Base-by-base conservation (phyloP, 2,797 vertebrate species). In the Erethizon dorsatum region DNA sequence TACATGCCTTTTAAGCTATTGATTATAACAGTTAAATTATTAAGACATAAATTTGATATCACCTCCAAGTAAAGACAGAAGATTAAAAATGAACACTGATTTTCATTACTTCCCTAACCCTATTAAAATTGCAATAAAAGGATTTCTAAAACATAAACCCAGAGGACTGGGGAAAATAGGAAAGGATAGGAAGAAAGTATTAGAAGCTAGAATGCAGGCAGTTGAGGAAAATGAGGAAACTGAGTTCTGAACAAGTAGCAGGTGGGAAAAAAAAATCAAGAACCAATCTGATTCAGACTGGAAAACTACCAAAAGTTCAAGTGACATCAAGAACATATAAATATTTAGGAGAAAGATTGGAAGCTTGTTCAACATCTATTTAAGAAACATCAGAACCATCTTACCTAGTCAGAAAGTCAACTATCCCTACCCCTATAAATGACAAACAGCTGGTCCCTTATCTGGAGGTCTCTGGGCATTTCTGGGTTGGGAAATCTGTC, bases 1-100 rank as follows among this genome's bases (percentile, higher is more conserved):
- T 88, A 79, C 0, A 59, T 50, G 59, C 50, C 54, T 84, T 88
- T 71, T 71, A 91, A 96, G 54, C 37, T 92, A 91, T 88, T 96
- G 79, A 94, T 83, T 79, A 26, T 65, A 88, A 88, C 17, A 14
- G 52, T 45, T 91, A 96, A 91, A 92, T 96, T 88, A 83, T 96
- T 96, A 88, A 84, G 78, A 56, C 37, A 83, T 69, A 91, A 79
- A 94, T 84, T 88, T 84, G 31, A 92, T 61, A 88, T 57, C 47
- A 83, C 61, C 24, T 88, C 10, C 63, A 93, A 80, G 54, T 90
- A 79, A 92, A 96, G 54, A 93, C 15, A 69, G 52, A 41, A 78
- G 12, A 56, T 80, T 90, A 54, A 93, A 69, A 93, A 93, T 80
- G 31, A 85, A 61, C 5, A 57, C 69, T 31, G 67, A 28, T 37